Conservation (phyloP, 2,113 vertebrate genomes). For the Pachypanchax playfairii region DNA sequence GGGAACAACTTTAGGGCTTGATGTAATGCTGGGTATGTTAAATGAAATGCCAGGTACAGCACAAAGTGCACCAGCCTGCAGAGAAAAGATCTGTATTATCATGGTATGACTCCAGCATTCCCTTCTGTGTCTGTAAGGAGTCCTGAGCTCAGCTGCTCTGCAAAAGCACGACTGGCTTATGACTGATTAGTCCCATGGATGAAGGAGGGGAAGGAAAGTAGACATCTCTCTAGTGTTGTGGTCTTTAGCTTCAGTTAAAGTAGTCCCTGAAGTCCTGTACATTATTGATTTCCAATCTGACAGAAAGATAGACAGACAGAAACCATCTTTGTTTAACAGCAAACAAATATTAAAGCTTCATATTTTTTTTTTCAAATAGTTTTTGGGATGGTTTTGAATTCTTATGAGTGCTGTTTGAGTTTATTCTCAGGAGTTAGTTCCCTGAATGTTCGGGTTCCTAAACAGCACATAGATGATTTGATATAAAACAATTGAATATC, state of each 20-base stretch:
- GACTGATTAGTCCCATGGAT: conserved; percentile 41
- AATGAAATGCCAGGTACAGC: conserved; percentile 37
- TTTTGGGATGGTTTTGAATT: conserved; percentile 3
- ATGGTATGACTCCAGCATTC: conserved; percentile 19
- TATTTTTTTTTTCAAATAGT: too few species aligned
- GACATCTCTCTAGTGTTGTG: conserved; percentile 23
- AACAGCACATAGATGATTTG: not conserved
- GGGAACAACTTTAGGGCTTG: conserved; percentile 15
- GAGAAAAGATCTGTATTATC: conserved; percentile 32
- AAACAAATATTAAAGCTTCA: conserved; percentile 16
- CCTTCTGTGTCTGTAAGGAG: conserved; percentile 19
- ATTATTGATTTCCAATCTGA: conserved; percentile 25
- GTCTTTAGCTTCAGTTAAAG: conserved; percentile 31
- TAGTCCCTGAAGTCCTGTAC: conserved; percentile 27
- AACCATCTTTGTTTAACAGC: conserved; percentile 13
- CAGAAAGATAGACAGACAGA: conserved; percentile 14
- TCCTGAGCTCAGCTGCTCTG: conserved; percentile 21
- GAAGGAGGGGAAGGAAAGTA: conserved; percentile 34
- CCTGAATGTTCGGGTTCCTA: not conserved
- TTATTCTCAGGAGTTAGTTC: not conserved
- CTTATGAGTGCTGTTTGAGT: not conserved
- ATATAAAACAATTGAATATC: not conserved
- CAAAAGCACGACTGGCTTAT: conserved; percentile 30
- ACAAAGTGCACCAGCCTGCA: conserved; percentile 20
- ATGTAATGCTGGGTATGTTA: conserved; percentile 20